Evolutionary conservation across 2,888 invertebrate species (phyloP).

Genomic region (Ormyrus thymus): DNA sequence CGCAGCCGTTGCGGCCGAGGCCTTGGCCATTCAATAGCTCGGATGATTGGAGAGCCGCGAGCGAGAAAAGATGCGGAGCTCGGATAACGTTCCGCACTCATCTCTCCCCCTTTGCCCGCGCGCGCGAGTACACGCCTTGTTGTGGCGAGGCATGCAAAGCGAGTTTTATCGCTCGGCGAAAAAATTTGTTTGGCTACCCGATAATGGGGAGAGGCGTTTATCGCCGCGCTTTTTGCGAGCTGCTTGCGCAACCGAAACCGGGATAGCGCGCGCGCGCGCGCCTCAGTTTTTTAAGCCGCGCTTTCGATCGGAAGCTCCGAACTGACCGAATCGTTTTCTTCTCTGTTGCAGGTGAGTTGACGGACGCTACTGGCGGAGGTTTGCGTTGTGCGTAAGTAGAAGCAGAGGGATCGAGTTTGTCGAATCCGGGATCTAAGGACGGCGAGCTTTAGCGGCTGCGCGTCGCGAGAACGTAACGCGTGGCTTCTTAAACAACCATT

Average conservation of each 20-base stretch:
- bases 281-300: too few relatives aligned
- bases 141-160: conserved; percentile 33
- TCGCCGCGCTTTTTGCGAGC: too few relatives aligned
- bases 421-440: too few relatives aligned
- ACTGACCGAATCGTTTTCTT: background rate
- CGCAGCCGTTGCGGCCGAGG: background rate
- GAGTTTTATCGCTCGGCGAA: conserved; percentile 11
- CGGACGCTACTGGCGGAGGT: background rate
- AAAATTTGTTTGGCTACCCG: conserved; percentile 25
- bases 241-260: too few relatives aligned
- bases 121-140: conserved; percentile 12
- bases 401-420: background rate
- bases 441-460: too few relatives aligned
- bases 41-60: conserved; percentile 23
- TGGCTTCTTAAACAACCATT: conserved; percentile 3
- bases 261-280: too few relatives aligned
- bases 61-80: conserved; percentile 6
- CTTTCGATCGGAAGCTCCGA: too few relatives aligned
- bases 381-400: conserved; percentile 8
- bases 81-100: background rate
- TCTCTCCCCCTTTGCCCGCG: background rate
- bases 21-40: conserved; percentile 30
- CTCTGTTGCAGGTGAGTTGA: conserved; percentile 47
- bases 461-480: background rate
- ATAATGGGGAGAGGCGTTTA: background rate